phyloP scores from a whole-genome alignment of 2,797 vertebrate species.

The Antrozous pallidus region DNA sequence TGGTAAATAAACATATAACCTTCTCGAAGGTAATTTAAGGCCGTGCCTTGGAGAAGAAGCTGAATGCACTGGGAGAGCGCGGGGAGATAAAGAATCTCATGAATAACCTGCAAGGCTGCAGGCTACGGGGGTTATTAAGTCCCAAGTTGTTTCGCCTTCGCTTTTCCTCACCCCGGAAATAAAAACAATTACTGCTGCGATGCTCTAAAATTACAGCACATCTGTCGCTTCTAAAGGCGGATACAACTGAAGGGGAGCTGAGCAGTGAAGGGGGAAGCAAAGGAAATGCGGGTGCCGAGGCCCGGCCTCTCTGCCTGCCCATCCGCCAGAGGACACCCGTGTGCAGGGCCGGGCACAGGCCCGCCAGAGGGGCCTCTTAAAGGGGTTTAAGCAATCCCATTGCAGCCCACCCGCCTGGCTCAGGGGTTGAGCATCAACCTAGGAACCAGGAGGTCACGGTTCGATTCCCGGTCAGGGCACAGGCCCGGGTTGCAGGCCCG shows the following conservation, averaged over 20 bases:
- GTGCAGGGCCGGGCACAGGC: background rate
- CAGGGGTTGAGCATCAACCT: too few relatives aligned
- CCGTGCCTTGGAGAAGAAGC: slow-evolving; percentile 82
- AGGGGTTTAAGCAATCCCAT: slow-evolving; percentile 55
- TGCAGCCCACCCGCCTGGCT: too few relatives aligned
- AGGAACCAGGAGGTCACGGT: too few relatives aligned
- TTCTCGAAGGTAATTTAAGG: slow-evolving; percentile 86
- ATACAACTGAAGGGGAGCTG: slow-evolving; percentile 69
- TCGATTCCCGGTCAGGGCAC: too few relatives aligned
- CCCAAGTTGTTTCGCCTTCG: slow-evolving; percentile 82
- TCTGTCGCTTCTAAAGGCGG: slow-evolving; percentile 79
- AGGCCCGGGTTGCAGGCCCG: accelerated
- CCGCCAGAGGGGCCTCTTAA: slow-evolving; percentile 47
- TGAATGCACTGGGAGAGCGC: slow-evolving; percentile 74
- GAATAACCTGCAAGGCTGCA: slow-evolving; percentile 85
- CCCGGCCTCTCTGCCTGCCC: slow-evolving; percentile 67
- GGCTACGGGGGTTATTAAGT: slow-evolving; percentile 87
- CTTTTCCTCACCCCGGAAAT: slow-evolving; percentile 79
- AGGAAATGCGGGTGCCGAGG: slow-evolving; percentile 74
- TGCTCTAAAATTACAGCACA: slow-evolving; percentile 81
- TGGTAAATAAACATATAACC: slow-evolving; percentile 88
- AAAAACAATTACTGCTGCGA: slow-evolving; percentile 83
- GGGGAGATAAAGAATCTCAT: slow-evolving; percentile 84
- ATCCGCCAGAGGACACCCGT: slow-evolving; percentile 63
- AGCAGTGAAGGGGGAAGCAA: slow-evolving; percentile 58